Base-by-base conservation (phyloP, 1,140 invertebrate species). In the Protaetia brevitarsis region DNA sequence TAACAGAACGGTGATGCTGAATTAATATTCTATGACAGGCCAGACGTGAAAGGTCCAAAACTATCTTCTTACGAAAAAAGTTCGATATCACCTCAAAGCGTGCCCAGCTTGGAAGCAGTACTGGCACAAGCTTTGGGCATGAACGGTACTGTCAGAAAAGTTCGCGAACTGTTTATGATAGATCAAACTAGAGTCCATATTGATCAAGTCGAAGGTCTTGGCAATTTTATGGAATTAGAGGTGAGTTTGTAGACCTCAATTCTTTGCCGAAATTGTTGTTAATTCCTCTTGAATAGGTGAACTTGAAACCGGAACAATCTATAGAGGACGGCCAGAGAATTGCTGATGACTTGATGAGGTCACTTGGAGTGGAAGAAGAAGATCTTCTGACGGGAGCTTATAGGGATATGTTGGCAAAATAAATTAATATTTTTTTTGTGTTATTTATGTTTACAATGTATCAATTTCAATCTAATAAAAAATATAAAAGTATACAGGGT, bases 141-240 rank as follows among this genome's bases (percentile, higher is more conserved):
- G 0, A 75, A 82, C 67, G 91, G 89, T 6, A 76, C 81, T 23
- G 86, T 95, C 2, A 85, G 84, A 66, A 96, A 96, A 80, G 79
- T 72, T 0, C 82, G 96, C 31, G 80, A 84, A 62, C 79, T 97
- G 2, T 95, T 87, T 69, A 81, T 95, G 73, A 81, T 91, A 34
- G 91, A 86, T 0, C 91, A 95, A 74, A 96, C 94, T 6, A 84
- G 95, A 68, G 84, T 98, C 30, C 95, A 97, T 77, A 81, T 96
- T 68, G 96, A 98, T 79, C 76, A 85, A 71, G 95, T 97, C 0
- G 79, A 89, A 71, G 83, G 82, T 58, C 82, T 97, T 11, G 95
- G 95, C 3, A 76, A 89, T 76, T 97, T 92, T 75, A 88, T 96
- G 82, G 95, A 97, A 81, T 81, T 97, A 34, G 95, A 97, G 83